These are phyloP conservation scores for Serrognathus titanus DNA, from an alignment of 2,888 invertebrate genomes.

Conservation along the genomic window DNA sequence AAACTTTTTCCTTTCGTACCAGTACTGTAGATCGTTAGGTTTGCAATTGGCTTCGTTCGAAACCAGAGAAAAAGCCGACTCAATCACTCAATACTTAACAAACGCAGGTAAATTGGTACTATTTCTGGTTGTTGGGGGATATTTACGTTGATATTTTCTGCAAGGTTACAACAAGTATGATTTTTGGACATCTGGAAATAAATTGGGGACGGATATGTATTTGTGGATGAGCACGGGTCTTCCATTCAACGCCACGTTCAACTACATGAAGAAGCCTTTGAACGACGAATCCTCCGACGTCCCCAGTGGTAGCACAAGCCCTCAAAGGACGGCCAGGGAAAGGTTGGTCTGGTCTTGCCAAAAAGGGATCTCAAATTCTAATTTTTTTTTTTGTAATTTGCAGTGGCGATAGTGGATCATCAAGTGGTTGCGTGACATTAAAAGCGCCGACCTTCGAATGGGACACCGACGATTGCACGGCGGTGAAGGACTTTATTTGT, in stretches of 20 bases:
- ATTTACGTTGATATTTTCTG: constrained; percentile 20
- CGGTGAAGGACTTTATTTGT: constrained; percentile 83
- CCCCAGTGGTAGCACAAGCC: constrained; percentile 71
- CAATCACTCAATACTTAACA: constrained; percentile 76
- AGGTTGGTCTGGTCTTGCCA: constrained; percentile 53
- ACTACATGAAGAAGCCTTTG: constrained; percentile 65
- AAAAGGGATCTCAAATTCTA: not conserved
- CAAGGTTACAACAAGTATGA: constrained; percentile 74
- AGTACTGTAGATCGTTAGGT: constrained; percentile 82
- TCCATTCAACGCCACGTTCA: constrained; percentile 85
- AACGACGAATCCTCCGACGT: constrained; percentile 46
- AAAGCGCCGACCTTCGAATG: constrained; percentile 75
- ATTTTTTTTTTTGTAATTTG: constrained; percentile 14
- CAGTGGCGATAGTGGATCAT: constrained; percentile 56
- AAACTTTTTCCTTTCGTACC: constrained; percentile 83
- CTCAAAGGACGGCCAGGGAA: constrained; percentile 74
- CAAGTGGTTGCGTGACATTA: constrained; percentile 73
- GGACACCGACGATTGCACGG: constrained; percentile 79
- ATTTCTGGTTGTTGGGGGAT: not conserved
- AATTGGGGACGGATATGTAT: constrained; percentile 81
- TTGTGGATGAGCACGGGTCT: constrained; percentile 87
- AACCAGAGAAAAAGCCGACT: constrained; percentile 82
- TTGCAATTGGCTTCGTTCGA: constrained; percentile 82
- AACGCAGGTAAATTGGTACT: constrained; percentile 65
- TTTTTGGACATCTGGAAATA: constrained; percentile 88